Base-by-base conservation (phyloP, 2,113 vertebrate genomes). In the Chionodraco myersi region DNA sequence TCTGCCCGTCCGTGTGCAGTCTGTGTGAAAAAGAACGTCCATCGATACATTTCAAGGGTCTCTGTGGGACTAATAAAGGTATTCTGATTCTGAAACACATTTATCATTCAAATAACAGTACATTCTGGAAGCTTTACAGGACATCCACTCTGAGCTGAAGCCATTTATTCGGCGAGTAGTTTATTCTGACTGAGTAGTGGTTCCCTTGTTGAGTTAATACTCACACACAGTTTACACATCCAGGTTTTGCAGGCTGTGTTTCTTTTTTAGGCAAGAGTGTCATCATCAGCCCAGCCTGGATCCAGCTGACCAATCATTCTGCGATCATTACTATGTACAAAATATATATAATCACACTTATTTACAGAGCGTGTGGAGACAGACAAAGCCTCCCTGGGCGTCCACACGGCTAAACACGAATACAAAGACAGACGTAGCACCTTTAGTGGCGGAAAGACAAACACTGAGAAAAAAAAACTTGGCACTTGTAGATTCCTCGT, bases 331-430 rank as follows among this genome's bases (percentile, higher is more conserved):
- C 82, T 92, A 92, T 95, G 83, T 95, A 95, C 93, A 95, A 86
- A 92, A 94, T 93, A 87, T 91, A 92, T 77, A 91, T 86, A 88
- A 90, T 89, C 93, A 94, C 88, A 79, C 74, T 12, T 94, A 93
- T 95, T 93, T 94, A 94, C 94, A 94, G 78, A 64, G 76, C 83
- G 65, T 53, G 85, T 77, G 67, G 83, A 3, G 71, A 78, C 80
- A 77, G 69, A 72, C 86, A 10, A 41, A 62, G 64, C 77, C 78
- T 26, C 67, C 16, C 48, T 13, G 56, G 77, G 75, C 72, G 64
- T 72, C 69, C 81, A 82, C 86, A 70, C n/a, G 70, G 10, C 13
- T 63, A 34, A 41, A 80, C 59, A 61, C 23, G 77, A 83, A 93
- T 64, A 86, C 67, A 79, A 82, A 53, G 79, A 86, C 64, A 77